phyloP scores from a whole-genome alignment of 2,113 vertebrate genomes.

The Phrynosoma platyrhinos region DNA sequence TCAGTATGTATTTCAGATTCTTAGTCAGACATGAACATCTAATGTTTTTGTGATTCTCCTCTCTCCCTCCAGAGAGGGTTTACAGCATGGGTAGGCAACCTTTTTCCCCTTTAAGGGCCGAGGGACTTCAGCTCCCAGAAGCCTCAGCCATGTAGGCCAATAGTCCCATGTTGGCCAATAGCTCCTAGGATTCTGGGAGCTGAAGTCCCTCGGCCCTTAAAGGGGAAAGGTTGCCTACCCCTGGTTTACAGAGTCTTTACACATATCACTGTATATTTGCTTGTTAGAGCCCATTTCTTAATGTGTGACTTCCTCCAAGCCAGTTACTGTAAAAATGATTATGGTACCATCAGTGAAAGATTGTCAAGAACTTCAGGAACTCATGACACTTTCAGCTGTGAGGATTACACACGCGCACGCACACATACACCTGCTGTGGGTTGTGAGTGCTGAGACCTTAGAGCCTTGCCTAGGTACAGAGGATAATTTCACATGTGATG shows the following conservation, averaged over 20 bases:
- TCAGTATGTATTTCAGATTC: not conserved
- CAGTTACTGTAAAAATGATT: not conserved
- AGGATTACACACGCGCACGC: too few species aligned
- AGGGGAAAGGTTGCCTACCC: too few species aligned
- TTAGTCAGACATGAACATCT: not conserved
- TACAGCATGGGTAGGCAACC: too few species aligned
- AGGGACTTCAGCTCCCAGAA: too few species aligned
- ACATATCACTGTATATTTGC: too few species aligned
- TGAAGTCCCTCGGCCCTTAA: too few species aligned
- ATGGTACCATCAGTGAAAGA: not conserved
- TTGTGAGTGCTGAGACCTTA: not conserved
- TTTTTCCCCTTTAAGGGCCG: too few species aligned
- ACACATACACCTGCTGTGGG: not conserved
- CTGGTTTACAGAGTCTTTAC: not conserved
- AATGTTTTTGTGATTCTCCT: not conserved
- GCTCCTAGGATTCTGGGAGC: too few species aligned
- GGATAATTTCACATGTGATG: not conserved
- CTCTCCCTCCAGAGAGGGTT: not conserved
- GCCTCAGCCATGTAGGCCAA: too few species aligned
- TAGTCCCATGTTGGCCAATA: too few species aligned
- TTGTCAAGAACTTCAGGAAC: not conserved
- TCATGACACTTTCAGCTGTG: not conserved
- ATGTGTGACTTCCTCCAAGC: not conserved
- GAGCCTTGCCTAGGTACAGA: not conserved
- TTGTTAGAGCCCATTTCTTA: slow-evolving; percentile 14